phyloP scores from a whole-genome alignment of 1,140 invertebrate genomes.

The Drepana arcuata region DNA sequence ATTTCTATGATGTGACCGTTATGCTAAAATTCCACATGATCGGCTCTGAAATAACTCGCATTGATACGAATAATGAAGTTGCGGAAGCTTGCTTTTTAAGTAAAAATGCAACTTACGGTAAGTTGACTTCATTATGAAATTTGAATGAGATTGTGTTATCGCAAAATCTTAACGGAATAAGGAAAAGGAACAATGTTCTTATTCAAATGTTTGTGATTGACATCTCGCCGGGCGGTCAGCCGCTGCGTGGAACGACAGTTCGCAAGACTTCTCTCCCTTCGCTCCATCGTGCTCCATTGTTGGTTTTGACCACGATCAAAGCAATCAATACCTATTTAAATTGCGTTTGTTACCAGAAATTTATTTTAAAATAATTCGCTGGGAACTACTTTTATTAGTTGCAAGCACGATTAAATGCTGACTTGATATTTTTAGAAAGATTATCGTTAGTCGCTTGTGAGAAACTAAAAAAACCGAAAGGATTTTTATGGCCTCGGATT shows the following conservation, averaged over 20 bases:
- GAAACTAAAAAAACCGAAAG: too few species aligned
- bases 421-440: too few species aligned
- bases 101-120: conserved; percentile 44
- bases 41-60: conserved; percentile 30
- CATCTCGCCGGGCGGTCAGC: conserved; percentile 64
- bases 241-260: conserved; percentile 21
- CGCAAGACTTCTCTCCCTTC: conserved; percentile 32
- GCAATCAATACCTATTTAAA: conserved; percentile 44
- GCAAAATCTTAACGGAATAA: conserved; percentile 49
- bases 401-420: too few species aligned
- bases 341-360: conserved; percentile 18
- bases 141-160: conserved; percentile 57
- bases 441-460: too few species aligned
- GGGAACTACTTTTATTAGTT: conserved; percentile 35
- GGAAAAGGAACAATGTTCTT: conserved; percentile 52
- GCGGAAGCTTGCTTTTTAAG: conserved; percentile 30
- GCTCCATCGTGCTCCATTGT: conserved; percentile 38
- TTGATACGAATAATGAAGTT: conserved; percentile 25
- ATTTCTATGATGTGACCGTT: conserved; percentile 39
- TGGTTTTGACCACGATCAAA: conserved; percentile 49
- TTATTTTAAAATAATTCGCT: conserved; percentile 13
- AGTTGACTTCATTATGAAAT: conserved; percentile 44
- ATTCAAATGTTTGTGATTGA: conserved; percentile 66
- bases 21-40: conserved; percentile 43
- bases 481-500: too few species aligned